Conservation (phyloP, 2,113 vertebrate genomes). For the Hucho hucho region DNA sequence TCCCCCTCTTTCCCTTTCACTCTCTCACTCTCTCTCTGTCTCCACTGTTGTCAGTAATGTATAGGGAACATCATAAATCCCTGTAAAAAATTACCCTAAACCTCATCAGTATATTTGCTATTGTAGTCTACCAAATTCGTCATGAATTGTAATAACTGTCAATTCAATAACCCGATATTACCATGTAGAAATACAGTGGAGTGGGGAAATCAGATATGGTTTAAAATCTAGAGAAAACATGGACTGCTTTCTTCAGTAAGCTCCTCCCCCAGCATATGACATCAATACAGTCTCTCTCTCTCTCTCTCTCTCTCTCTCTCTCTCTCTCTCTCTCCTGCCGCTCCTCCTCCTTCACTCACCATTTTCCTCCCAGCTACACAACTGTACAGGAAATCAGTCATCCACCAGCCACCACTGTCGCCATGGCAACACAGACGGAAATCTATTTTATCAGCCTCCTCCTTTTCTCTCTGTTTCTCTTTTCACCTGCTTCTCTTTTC, state of each 20-base stretch:
- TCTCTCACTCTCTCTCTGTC: too few relatives aligned
- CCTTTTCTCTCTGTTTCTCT: too few relatives aligned
- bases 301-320: slow-evolving; percentile 23
- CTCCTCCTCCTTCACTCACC: slow-evolving; percentile 36
- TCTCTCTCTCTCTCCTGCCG: neutral
- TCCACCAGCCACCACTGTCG: slow-evolving; percentile 64
- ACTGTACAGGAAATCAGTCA: slow-evolving; percentile 80
- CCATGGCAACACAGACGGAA: slow-evolving; percentile 76
- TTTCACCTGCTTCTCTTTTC: neutral
- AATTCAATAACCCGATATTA: neutral
- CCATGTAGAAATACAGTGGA: neutral
- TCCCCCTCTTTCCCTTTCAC: too few relatives aligned
- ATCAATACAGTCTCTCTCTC: slow-evolving; percentile 37
- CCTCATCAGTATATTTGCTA: too few relatives aligned
- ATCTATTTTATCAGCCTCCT: slow-evolving; percentile 20
- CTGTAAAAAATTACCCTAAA: too few relatives aligned
- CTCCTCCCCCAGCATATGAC: slow-evolving; percentile 44
- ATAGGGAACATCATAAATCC: neutral
- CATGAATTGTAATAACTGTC: neutral
- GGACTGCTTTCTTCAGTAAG: slow-evolving; percentile 17
- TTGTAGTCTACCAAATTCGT: neutral
- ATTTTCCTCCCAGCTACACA: slow-evolving; percentile 55
- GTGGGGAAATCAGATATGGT: neutral
- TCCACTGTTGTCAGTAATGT: neutral
- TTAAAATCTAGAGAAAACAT: slow-evolving; percentile 29